Conservation (phyloP, 2,113 vertebrate species). For the Mionectes macconnelli region DNA sequence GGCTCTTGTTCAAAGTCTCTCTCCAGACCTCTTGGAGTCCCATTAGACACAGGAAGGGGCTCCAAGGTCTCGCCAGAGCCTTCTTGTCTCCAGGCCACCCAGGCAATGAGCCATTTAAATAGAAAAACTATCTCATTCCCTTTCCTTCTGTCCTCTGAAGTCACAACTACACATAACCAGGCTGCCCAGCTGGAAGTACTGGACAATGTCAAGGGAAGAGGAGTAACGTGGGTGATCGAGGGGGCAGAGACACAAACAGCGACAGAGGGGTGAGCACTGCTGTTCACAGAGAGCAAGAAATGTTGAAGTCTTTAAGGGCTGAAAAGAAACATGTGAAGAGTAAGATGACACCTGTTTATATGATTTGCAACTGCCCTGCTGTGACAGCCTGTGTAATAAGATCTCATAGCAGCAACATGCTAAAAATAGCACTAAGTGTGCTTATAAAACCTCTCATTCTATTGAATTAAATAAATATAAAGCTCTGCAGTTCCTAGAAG, state of each 20-base stretch:
- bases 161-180: background rate
- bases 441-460: background rate
- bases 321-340: background rate
- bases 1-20: no score
- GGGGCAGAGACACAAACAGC: background rate
- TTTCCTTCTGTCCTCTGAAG: background rate
- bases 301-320: background rate
- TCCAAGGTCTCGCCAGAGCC: background rate
- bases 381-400: background rate
- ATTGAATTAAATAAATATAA: background rate
- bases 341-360: background rate
- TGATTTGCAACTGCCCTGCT: background rate
- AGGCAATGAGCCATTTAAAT: background rate
- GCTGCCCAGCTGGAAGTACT: background rate
- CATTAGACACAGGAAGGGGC: background rate
- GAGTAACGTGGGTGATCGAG: background rate
- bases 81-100: background rate
- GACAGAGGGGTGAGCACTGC: background rate
- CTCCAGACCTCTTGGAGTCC: background rate
- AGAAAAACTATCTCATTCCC: background rate
- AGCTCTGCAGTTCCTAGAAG: background rate
- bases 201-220: background rate
- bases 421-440: slow-evolving; percentile 27
- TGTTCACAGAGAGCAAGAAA: background rate
- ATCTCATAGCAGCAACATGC: background rate